Base-by-base conservation (phyloP, 1,140 invertebrate species). In the Cyrtorhinus lividipennis region DNA sequence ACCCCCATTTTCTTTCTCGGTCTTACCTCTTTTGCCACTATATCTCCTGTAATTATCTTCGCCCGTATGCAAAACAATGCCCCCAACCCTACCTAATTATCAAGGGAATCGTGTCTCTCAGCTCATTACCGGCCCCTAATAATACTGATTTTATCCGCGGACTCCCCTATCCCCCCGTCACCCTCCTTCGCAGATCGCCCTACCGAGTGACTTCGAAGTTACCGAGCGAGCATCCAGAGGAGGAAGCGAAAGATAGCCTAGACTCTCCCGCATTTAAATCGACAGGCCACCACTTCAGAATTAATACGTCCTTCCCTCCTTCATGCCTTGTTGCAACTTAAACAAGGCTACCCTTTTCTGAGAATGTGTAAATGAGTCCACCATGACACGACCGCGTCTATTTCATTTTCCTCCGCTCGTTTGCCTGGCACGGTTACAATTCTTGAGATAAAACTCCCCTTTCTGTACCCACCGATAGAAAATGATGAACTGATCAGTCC, bases 81-180 rank as follows among this genome's bases (percentile, higher is more conserved):
- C 48, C 48, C 48, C 48, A 53, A 12, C 48, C 48, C 48, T 53
- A 53, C 48, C 48, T 53, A 53, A 53, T 53, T 53, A 53, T 53
- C 48, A 53, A 53, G 48, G 48, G 48, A 53, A 53, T 53, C 48
- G 48, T 53, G 48, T 53, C 48, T 53, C 48, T 53, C 48, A 53
- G 48, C 48, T 53, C 48, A 53, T 53, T 53, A 53, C 48, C 20
- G 48, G 48, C 48, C 48, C 48, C 48, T 53, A 53, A 53, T 53
- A 53, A 53, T 53, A 53, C 48, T 53, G 48, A 53, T 53, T 53
- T 53, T 53, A 53, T 53, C 48, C 48, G 30, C 15, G 5, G 8
- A 8, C 48, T 53, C 10, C 48, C 18, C 10, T 10, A 8, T n/a
- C 38, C 38, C 38, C n/a, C n/a, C 38, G 8, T 44, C 48, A 5